Base-by-base conservation (phyloP, 2,888 invertebrate species). In the Drosophila macrospina region DNA sequence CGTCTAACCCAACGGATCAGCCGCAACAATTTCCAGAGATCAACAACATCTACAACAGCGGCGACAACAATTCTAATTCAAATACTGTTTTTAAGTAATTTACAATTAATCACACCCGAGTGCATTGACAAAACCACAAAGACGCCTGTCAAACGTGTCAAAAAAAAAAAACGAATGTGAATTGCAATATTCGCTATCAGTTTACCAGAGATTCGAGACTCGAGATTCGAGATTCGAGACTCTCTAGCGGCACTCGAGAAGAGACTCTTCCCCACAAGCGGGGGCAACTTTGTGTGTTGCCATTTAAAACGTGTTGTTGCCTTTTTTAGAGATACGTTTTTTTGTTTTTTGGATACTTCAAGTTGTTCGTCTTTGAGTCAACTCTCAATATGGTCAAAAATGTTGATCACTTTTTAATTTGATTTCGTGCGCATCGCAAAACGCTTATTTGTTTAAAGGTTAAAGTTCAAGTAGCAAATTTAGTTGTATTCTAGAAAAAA, bases 361-460 rank as follows among this genome's bases (percentile, higher is more conserved):
- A 83, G 72, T 86, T 74, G 54, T 50, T 50, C 50, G 66, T 50
- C 63, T 69, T 74, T 57, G 64, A 74, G 16, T 24, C 13, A n/a
- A 65, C 54, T 15, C 50, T 48, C 8, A 60, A 68, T 72, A 69
- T 86, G 89, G 87, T 72, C 63, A 88, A 69, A 66, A 69, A 88
- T 86, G 69, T 83, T 83, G 77, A 83, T 88, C 67, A 72, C 65
- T 79, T 71, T 86, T 84, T 84, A 88, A 84, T 84, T 88, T 71
- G 75, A 80, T 73, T 69, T 57, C 61, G 61, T 61, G 78, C 54
- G 59, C 48, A 45, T 51, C 13, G 32, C 32, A 32, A 10, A 24
- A 39, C 1, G 15, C 15, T 28, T 50, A 37, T 48, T 48, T 42
- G 28, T 5, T 32, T 42, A 63, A 78, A 75, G 57, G 69, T 65